Base-by-base conservation (phyloP, 30 jellyfish, hydroid and myxozoan genomes). In the Aurelia sp. region DNA sequence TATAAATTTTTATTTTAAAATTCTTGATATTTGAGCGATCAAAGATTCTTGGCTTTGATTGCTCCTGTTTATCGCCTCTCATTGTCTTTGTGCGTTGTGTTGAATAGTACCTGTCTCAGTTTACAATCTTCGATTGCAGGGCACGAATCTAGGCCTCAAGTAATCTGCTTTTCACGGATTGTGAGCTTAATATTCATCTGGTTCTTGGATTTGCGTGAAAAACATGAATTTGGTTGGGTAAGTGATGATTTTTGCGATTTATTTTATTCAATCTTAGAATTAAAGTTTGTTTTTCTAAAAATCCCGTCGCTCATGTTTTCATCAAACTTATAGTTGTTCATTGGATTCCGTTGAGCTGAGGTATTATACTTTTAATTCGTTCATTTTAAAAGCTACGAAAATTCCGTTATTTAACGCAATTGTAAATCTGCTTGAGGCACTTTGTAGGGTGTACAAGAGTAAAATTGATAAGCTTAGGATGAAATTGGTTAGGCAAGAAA, bases 31-130 rank as follows among this genome's bases (percentile, higher is more conserved):
- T 59, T 30, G 16, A 59, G 69, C 13, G 69, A n/a, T n/a, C 23
- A 18, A 20, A 17, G 23, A 21, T 18, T 59, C 33, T 37, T 59
- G 33, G 50, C 58, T 21, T 58, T 66, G 77, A n/a, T 21, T 66
- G 77, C 4, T 21, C 33, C 33, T 59, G 69, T 59, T 59, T 59
- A 59, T 13, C 69, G 33, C 33, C 33, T 21, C 33, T 20, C 13
- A 73, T 73, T 73, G 84, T 73, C 84, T 73, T 17, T 73, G 84
- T 62, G 70, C 84, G 51, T 22, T 20, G 31, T 11, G 21, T 19
- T 73, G 84, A 73, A 73, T 73, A 37, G 51, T 16, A 73, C 84
- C 84, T 73, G 84, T 50, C 53, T 12, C 71, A n/a, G 33, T 59
- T 59, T 18, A 59, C 69, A 59, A 59, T 59, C 23, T n/a, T n/a